phyloP scores from a whole-genome alignment of 2,113 vertebrate species.

The Hippotragus niger region DNA sequence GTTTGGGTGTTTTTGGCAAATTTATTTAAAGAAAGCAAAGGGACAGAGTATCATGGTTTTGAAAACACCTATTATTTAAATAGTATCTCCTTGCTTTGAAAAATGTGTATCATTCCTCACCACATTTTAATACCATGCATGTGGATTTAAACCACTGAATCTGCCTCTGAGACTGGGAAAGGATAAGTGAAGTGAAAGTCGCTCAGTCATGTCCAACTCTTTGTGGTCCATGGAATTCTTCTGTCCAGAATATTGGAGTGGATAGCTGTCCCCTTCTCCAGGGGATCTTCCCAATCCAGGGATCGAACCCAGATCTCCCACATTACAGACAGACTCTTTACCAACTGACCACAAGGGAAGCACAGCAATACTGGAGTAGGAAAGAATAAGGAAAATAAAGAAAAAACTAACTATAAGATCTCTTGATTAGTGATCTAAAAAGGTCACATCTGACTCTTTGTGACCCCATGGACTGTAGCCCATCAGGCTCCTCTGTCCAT shows the following conservation, averaged over 20 bases:
- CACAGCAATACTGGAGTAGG: not conserved
- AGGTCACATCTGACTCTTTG: not conserved
- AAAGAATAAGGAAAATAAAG: not conserved
- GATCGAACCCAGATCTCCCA: not conserved
- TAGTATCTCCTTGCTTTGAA: not conserved
- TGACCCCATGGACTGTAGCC: not conserved
- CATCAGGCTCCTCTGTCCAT: not conserved
- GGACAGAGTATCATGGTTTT: not conserved
- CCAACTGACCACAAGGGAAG: not conserved
- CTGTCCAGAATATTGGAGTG: not conserved
- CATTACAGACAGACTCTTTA: not conserved
- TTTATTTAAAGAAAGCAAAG: not conserved
- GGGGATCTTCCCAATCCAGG: not conserved
- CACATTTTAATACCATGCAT: not conserved
- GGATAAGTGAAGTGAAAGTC: not conserved
- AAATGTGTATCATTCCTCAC: not conserved
- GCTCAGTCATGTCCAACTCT: not conserved
- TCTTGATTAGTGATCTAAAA: not conserved
- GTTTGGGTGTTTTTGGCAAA: not conserved
- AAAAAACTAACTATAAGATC: not conserved
- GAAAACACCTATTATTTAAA: not conserved
- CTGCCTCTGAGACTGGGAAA: not conserved
- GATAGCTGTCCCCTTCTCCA: not conserved
- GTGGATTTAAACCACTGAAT: not conserved
- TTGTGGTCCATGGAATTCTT: not conserved